These are phyloP conservation scores for Calliopum simillimum DNA, from an alignment of 2,888 invertebrate species.

Conservation along the genomic window DNA sequence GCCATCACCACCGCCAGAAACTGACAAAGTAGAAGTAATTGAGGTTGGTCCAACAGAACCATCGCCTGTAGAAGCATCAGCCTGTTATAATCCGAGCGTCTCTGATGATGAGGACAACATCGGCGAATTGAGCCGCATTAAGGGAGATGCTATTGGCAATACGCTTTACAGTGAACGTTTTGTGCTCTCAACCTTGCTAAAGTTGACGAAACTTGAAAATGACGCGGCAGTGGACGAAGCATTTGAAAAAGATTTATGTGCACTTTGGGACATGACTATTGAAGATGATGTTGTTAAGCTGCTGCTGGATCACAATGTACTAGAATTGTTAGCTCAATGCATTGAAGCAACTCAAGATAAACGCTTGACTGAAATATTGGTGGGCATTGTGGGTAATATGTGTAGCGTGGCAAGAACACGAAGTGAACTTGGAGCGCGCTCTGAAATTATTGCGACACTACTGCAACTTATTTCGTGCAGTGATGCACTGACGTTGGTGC, in stretches of 20 bases:
- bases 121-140: constrained; percentile 63
- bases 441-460: constrained; percentile 71
- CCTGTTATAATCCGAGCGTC: constrained; percentile 47
- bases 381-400: constrained; percentile 89
- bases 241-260: constrained; percentile 80
- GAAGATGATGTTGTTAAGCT: constrained; percentile 81
- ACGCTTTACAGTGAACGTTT: constrained; percentile 84
- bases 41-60: no score
- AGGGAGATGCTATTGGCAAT: constrained; percentile 82
- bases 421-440: constrained; percentile 70
- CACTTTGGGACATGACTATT: constrained; percentile 87
- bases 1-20: background rate
- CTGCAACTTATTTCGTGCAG: constrained; percentile 72
- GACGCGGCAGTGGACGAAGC: constrained; percentile 66
- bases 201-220: constrained; percentile 72
- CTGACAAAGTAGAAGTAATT: background rate
- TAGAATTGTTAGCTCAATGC: constrained; percentile 70
- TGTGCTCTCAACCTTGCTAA: constrained; percentile 76
- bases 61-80: background rate
- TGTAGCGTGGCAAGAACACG: constrained; percentile 76
- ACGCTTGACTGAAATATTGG: constrained; percentile 81
- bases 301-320: constrained; percentile 75
- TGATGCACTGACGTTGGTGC: constrained; percentile 79
- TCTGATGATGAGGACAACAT: constrained; percentile 51
- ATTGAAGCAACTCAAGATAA: constrained; percentile 73